phyloP scores from a whole-genome alignment of 37 sponge, comb jelly and placozoan species.

The Crambe crambe region DNA sequence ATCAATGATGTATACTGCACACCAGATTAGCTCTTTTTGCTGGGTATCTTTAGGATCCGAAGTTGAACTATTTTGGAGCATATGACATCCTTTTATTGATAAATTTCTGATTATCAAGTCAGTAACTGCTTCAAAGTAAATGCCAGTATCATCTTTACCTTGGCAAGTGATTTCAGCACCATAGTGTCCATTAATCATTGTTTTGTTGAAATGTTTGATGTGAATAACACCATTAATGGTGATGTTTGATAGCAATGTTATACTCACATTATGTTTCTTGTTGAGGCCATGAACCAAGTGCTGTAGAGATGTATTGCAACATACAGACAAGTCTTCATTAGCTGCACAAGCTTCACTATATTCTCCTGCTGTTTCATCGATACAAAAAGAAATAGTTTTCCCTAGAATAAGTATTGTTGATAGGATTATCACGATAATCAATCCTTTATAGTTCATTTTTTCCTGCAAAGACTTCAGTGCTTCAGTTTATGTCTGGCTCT shows the following conservation, averaged over 20 bases:
- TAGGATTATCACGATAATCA: no score
- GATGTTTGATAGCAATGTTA: background rate
- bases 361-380: no score
- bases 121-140: background rate
- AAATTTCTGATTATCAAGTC: background rate
- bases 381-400: no score
- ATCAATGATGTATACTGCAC: background rate
- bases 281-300: no score
- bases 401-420: no score
- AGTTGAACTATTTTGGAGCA: background rate
- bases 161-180: background rate
- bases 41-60: background rate
- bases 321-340: no score
- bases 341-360: no score
- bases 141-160: background rate
- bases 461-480: no score
- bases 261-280: no score
- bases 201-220: background rate
- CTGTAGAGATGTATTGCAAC: no score
- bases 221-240: background rate
- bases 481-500: no score
- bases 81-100: background rate
- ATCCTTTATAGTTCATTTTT: no score
- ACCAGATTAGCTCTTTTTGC: background rate
- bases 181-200: background rate